Conservation (phyloP, 2,113 vertebrate genomes). For the Scortum barcoo region DNA sequence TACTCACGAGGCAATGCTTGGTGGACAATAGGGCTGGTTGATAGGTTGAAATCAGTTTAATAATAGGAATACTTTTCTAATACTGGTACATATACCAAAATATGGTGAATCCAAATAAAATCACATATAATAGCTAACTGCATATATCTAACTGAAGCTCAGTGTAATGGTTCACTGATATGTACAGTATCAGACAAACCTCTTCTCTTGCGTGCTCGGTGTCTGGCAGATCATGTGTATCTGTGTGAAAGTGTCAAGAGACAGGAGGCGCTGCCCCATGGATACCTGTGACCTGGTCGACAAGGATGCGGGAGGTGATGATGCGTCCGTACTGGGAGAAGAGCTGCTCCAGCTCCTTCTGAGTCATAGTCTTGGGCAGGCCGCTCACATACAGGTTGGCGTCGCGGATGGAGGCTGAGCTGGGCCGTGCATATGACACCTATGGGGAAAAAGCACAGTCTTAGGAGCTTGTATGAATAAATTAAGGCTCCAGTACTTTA, state of each 20-base stretch:
- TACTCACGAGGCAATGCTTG: neutral
- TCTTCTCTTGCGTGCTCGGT: neutral
- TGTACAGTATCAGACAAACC: neutral
- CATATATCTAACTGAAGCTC: neutral
- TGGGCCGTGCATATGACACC: conserved; percentile 99
- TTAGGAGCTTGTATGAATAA: conserved; percentile 20
- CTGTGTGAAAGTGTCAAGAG: conserved; percentile 30
- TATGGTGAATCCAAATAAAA: neutral
- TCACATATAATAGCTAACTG: neutral
- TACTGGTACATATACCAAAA: too few relatives aligned
- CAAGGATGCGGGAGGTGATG: conserved; percentile 99
- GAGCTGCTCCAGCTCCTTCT: conserved; percentile 99
- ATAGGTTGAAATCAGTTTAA: neutral
- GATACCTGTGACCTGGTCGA: conserved; percentile 99
- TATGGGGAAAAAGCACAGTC: conserved; percentile 63
- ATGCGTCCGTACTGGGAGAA: conserved; percentile 99
- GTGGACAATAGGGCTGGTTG: neutral
- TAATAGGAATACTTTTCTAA: neutral
- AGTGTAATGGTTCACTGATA: neutral
- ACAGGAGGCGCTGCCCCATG: conserved; percentile 78
- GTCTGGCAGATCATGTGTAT: neutral
- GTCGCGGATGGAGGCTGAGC: conserved; percentile 98
- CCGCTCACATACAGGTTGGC: conserved; percentile 99
- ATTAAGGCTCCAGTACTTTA: neutral
- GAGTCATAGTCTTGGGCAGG: conserved; percentile 99